Evolutionary conservation across 1,140 invertebrate species (phyloP).

Genomic region (Hylyphantes graminicola): DNA sequence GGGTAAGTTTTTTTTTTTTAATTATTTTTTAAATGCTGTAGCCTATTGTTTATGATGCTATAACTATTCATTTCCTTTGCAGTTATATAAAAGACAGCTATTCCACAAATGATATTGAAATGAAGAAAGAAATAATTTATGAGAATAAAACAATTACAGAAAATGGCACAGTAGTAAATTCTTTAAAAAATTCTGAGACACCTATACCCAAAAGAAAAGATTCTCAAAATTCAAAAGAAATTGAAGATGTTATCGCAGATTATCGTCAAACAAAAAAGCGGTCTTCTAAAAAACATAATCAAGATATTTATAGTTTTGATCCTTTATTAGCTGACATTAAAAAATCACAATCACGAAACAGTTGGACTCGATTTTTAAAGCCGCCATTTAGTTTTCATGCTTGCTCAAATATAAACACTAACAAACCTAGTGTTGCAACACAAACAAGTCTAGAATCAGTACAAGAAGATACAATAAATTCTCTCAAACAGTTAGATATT

Average conservation of each 20-base stretch:
- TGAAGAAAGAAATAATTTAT: slow-evolving; percentile 28
- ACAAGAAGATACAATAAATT: slow-evolving; percentile 16
- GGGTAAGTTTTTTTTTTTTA: slow-evolving; percentile 22
- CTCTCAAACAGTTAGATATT: slow-evolving; percentile 38
- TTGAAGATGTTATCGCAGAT: slow-evolving; percentile 35
- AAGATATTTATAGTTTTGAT: slow-evolving; percentile 44
- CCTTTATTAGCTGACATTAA: slow-evolving; percentile 49
- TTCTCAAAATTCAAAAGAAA: slow-evolving; percentile 30
- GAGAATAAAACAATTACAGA: slow-evolving; percentile 3
- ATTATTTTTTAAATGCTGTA: neutral
- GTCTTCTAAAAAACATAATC: slow-evolving; percentile 16
- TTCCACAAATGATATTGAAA: neutral
- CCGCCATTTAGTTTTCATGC: slow-evolving; percentile 54
- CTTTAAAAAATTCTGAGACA: slow-evolving; percentile 24
- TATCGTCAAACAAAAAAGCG: slow-evolving; percentile 26
- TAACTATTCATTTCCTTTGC: slow-evolving; percentile 15
- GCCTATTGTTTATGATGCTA: neutral
- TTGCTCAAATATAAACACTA: slow-evolving; percentile 35
- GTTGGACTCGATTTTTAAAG: slow-evolving; percentile 57
- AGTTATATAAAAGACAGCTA: slow-evolving; percentile 34
- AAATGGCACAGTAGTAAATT: neutral
- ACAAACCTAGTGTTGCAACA: slow-evolving; percentile 58
- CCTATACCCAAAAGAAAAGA: slow-evolving; percentile 47
- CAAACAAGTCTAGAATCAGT: slow-evolving; percentile 27
- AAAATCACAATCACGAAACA: slow-evolving; percentile 51